Conservation (phyloP, 2,113 vertebrate genomes). For the Uria aalge region DNA sequence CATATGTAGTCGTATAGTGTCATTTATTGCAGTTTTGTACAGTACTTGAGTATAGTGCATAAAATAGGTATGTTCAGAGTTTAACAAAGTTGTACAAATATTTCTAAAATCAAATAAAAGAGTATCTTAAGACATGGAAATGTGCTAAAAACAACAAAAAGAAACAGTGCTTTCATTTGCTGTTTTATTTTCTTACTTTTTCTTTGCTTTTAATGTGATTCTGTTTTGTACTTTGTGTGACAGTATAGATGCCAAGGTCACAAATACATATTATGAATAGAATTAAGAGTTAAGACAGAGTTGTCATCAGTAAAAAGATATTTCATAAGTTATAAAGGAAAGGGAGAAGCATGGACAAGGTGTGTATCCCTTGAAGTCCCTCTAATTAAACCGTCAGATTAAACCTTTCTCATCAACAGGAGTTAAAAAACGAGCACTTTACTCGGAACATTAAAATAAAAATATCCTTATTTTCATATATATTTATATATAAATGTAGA, state of each 20-base stretch:
- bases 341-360: constrained; percentile 40
- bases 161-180: constrained; percentile 61
- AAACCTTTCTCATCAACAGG: constrained; percentile 49
- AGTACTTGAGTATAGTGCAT: constrained; percentile 82
- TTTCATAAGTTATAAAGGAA: constrained; percentile 34
- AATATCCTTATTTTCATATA: constrained; percentile 66
- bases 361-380: constrained; percentile 58
- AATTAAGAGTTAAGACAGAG: constrained; percentile 42
- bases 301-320: constrained; percentile 40
- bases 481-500: constrained; percentile 57
- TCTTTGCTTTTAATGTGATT: constrained; percentile 70
- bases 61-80: constrained; percentile 73
- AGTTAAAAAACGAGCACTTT: constrained; percentile 64
- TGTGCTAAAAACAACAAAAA: constrained; percentile 62
- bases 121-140: constrained; percentile 65
- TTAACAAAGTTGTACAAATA: constrained; percentile 70
- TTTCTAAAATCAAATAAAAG: constrained; percentile 77
- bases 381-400: constrained; percentile 31
- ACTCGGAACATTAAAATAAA: constrained; percentile 44
- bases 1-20: constrained; percentile 78
- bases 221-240: constrained; percentile 75
- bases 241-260: constrained; percentile 74
- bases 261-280: constrained; percentile 66
- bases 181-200: constrained; percentile 63
- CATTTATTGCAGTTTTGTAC: constrained; percentile 82